These are phyloP conservation scores for Drosophila fuyamai DNA, from an alignment of 1,140 invertebrate genomes.

Conservation along the genomic window DNA sequence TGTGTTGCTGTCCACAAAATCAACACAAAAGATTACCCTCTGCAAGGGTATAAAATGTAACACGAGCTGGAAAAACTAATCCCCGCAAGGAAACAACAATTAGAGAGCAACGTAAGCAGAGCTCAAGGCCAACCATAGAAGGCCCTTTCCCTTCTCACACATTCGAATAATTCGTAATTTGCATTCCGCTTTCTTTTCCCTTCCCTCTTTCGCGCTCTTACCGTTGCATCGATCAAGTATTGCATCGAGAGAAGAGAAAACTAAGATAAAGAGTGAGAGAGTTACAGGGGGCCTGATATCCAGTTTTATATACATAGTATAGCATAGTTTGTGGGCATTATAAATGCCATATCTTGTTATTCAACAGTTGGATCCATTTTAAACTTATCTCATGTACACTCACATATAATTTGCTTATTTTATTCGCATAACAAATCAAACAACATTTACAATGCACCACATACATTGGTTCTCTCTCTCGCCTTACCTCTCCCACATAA, in stretches of 20 bases:
- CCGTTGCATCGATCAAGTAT: constrained; percentile 6
- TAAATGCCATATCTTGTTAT: constrained; percentile 18
- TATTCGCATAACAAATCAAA: constrained; percentile 10
- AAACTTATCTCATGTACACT: constrained; percentile 1
- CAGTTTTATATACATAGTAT: constrained; percentile 13
- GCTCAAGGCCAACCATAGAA: constrained; percentile 25
- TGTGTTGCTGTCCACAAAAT: background rate
- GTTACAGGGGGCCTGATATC: constrained; percentile 9
- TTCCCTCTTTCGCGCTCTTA: background rate
- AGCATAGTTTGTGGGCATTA: background rate
- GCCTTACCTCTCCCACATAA: background rate
- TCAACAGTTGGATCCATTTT: constrained; percentile 26
- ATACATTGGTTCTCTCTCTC: background rate
- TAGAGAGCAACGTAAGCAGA: constrained; percentile 17
- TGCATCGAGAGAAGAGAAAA: constrained; percentile 3
- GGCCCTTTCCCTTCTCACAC: background rate
- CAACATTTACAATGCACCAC: constrained; percentile 4
- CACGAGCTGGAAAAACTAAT: constrained; percentile 12
- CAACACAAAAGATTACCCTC: background rate
- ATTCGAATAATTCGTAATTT: constrained; percentile 10
- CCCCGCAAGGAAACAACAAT: constrained; percentile 3
- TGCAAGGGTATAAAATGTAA: too few relatives aligned
- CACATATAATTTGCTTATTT: constrained; percentile 2
- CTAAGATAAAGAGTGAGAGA: background rate
- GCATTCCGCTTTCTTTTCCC: constrained; percentile 1